These are phyloP conservation scores for Acomys russatus DNA, from an alignment of 2,797 vertebrate species.

Conservation along the genomic window DNA sequence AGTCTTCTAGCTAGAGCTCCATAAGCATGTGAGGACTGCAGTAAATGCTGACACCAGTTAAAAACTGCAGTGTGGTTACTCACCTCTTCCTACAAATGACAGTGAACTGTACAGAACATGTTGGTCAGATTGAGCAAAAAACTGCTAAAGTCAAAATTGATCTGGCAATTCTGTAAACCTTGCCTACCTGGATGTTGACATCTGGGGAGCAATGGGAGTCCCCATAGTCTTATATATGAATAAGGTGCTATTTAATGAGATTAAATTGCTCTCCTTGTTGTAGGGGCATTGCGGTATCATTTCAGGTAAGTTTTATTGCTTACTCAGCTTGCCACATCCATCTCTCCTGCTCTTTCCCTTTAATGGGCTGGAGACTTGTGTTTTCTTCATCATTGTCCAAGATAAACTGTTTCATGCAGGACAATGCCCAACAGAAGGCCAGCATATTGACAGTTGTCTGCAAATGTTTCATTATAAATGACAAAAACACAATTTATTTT, in stretches of 20 bases:
- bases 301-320: background rate
- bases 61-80: background rate
- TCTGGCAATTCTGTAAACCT: background rate
- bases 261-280: background rate
- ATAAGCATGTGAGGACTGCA: background rate
- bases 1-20: too few relatives aligned
- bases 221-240: background rate
- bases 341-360: background rate
- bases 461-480: constrained; percentile 72
- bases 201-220: background rate
- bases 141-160: background rate
- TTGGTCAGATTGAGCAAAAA: background rate
- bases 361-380: background rate
- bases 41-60: background rate
- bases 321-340: background rate
- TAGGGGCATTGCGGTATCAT: background rate
- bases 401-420: background rate
- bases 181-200: constrained; percentile 43
- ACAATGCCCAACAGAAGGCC: constrained; percentile 59
- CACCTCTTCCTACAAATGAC: background rate
- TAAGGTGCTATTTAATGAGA: background rate
- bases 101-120: background rate
- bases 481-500: constrained; percentile 80
- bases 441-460: constrained; percentile 65
- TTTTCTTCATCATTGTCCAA: background rate